These are phyloP conservation scores for Sciurus niger DNA, from an alignment of 2,113 vertebrate genomes.

Conservation along the genomic window DNA sequence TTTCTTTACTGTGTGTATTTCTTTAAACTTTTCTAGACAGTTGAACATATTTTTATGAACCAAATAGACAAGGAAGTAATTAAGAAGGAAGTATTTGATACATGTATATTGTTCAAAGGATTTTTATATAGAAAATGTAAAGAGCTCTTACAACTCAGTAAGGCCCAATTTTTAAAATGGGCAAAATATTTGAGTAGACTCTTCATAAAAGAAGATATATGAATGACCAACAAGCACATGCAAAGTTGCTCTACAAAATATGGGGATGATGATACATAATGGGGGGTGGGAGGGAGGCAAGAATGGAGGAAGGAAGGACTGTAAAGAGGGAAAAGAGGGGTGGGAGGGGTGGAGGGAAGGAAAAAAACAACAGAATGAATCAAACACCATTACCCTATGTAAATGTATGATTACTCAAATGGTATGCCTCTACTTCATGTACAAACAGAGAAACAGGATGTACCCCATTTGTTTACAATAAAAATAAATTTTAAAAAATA, in stretches of 20 bases:
- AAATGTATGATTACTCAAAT: no score
- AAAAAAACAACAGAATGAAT: no score
- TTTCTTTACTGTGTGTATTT: background rate
- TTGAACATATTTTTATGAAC: background rate
- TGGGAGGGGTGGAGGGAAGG: no score
- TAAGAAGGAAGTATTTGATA: background rate
- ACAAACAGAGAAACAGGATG: no score
- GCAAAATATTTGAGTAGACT: background rate
- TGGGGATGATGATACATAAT: no score
- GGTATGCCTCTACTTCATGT: no score
- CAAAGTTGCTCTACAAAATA: background rate
- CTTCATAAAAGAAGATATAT: background rate
- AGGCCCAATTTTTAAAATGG: background rate
- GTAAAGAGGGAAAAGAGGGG: no score
- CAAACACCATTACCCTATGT: no score
- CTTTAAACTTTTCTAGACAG: background rate
- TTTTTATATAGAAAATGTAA: background rate
- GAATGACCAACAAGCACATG: background rate
- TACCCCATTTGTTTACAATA: no score
- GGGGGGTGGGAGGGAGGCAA: no score
- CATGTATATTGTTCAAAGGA: background rate
- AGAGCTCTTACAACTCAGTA: background rate
- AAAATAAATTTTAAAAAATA: background rate
- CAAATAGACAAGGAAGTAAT: background rate
- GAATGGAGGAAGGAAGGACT: no score